Conservation (phyloP, 2,888 invertebrate species). For the Microctonus hyperodae region DNA sequence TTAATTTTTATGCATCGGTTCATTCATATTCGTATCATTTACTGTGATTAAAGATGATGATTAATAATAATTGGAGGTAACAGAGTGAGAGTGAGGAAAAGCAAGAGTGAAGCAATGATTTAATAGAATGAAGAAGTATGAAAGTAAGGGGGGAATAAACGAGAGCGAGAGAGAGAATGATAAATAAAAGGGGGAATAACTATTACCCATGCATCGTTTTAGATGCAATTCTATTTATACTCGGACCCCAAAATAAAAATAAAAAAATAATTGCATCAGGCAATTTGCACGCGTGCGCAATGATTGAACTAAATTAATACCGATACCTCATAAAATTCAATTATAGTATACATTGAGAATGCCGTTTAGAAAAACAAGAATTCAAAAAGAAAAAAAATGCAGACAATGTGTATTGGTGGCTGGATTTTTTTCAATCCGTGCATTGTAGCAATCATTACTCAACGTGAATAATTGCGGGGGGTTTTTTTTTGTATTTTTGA, state of each 20-base stretch:
- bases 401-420: constrained; percentile 74
- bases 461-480: not conserved
- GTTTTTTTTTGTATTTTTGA: not conserved
- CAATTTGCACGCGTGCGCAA: constrained; percentile 11
- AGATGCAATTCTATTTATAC: not conserved
- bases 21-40: constrained; percentile 55
- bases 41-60: constrained; percentile 34
- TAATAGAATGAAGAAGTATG: constrained; percentile 6
- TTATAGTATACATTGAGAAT: constrained; percentile 9
- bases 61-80: not conserved
- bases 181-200: not conserved
- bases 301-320: not conserved
- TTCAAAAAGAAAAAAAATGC: constrained; percentile 61
- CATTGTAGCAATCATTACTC: constrained; percentile 40
- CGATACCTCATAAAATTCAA: constrained; percentile 10
- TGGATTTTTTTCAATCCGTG: constrained; percentile 58
- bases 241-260: not conserved
- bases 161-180: not conserved
- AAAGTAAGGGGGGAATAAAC: constrained; percentile 7
- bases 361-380: constrained; percentile 16
- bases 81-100: constrained; percentile 2
- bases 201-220: not conserved
- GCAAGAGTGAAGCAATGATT: not conserved
- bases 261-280: constrained; percentile 7
- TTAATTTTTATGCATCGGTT: constrained; percentile 49